Conservation (phyloP, 2,797 vertebrate genomes). For the Fistularia commersonii region DNA sequence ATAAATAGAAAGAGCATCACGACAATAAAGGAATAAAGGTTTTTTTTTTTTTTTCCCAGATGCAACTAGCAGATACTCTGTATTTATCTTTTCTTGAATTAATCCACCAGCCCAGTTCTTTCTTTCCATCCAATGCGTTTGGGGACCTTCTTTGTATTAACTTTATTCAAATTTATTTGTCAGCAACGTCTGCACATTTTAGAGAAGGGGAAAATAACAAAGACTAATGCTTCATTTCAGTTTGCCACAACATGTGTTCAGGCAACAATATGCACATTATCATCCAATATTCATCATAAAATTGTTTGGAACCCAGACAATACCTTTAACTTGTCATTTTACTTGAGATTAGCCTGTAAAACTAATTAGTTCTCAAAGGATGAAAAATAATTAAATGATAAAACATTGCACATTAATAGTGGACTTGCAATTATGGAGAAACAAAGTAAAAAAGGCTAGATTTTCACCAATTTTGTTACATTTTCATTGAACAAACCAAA, state of each 20-base stretch:
- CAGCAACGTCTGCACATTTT: slow-evolving; percentile 25
- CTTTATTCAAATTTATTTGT: slow-evolving; percentile 42
- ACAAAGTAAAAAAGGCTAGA: too few relatives aligned
- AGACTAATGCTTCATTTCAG: slow-evolving; percentile 29
- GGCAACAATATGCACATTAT: slow-evolving; percentile 11
- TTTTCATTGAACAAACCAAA: too few relatives aligned
- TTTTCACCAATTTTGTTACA: too few relatives aligned
- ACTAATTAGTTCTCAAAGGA: too few relatives aligned
- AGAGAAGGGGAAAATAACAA: slow-evolving; percentile 33
- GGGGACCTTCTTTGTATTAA: slow-evolving; percentile 21
- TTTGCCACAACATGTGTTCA: slow-evolving; percentile 17
- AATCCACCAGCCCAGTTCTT: slow-evolving; percentile 17
- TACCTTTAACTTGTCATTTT: too few relatives aligned
- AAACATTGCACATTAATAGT: too few relatives aligned
- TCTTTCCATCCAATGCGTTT: slow-evolving; percentile 21
- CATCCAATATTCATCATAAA: too few relatives aligned
- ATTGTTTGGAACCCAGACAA: too few relatives aligned
- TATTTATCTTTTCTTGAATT: slow-evolving; percentile 17
- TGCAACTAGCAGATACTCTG: slow-evolving; percentile 11
- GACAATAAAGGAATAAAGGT: not conserved
- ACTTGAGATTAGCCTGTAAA: too few relatives aligned
- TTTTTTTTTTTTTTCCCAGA: not conserved
- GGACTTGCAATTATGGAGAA: too few relatives aligned
- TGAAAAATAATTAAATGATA: too few relatives aligned
- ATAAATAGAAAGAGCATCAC: slow-evolving; percentile 39